Evolutionary conservation across 2,797 vertebrate species (phyloP).

Genomic region (Pangasius djambal): DNA sequence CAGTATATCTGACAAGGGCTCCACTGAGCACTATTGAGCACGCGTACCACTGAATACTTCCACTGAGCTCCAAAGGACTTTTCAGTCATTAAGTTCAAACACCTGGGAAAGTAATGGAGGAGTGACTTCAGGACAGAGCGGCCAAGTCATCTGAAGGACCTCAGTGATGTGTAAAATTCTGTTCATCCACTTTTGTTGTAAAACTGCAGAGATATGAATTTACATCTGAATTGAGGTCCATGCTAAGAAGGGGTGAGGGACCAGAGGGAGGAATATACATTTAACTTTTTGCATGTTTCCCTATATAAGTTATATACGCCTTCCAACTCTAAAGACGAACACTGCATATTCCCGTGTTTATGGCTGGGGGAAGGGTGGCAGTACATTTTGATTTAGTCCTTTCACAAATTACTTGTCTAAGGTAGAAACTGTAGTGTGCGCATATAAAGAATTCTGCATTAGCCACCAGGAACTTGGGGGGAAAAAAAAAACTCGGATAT

Average conservation of each 20-base stretch:
- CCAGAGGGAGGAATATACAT: neutral
- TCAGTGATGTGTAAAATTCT: neutral
- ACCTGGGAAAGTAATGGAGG: neutral
- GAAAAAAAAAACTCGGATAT: neutral
- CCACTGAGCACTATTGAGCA: slow-evolving; percentile 14
- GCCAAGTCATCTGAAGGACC: neutral
- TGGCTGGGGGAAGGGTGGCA: too few species aligned
- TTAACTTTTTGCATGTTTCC: neutral
- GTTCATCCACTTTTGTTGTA: neutral
- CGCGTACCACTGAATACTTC: slow-evolving; percentile 10
- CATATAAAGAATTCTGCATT: neutral
- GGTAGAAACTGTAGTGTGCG: neutral
- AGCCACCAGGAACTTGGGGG: neutral
- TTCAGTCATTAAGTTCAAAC: slow-evolving; percentile 9
- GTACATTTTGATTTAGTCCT: neutral
- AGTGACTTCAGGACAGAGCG: neutral
- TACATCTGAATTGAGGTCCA: neutral
- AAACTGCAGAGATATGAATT: neutral
- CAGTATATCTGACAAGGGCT: slow-evolving; percentile 3
- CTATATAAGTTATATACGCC: too few species aligned
- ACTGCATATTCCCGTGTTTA: neutral
- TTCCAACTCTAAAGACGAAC: neutral
- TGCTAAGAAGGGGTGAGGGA: neutral
- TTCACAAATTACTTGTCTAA: neutral
- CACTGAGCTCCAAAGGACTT: slow-evolving; percentile 15